Percentiles rank a stretch among this genome's conserved stretches.
Evolutionary conservation across 2,113 vertebrate species (phyloP).

Genomic region (Ictidomys tridecemlineatus): DNA sequence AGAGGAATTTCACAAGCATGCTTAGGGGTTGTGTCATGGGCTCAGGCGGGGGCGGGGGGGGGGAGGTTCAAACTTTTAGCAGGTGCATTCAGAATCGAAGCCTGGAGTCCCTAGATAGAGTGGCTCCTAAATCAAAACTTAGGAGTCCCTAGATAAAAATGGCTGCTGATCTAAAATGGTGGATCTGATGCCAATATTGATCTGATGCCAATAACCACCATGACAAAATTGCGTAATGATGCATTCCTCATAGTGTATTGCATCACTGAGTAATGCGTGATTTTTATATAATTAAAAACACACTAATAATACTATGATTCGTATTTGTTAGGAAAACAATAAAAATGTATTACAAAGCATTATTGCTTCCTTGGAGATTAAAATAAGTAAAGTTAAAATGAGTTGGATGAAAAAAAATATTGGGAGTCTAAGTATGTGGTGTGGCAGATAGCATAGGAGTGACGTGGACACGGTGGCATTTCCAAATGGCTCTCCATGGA

Average conservation of each 20-base stretch:
- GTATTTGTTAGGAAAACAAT: neutral
- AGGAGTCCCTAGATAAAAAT: too few species aligned
- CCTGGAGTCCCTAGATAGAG: too few species aligned
- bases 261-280: neutral
- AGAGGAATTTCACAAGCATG: too few species aligned
- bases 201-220: too few species aligned
- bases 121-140: too few species aligned
- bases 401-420: neutral
- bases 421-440: accelerated
- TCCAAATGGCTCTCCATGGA: neutral
- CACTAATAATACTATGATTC: neutral
- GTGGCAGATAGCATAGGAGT: accelerated
- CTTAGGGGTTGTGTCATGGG: too few species aligned
- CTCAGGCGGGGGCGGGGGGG: too few species aligned
- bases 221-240: neutral
- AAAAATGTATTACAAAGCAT: conserved; percentile 4
- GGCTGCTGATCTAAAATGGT: too few species aligned
- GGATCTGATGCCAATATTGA: too few species aligned
- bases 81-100: too few species aligned
- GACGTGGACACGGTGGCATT: neutral
- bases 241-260: neutral
- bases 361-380: neutral
- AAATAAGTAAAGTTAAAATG: neutral
- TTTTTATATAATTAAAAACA: neutral
- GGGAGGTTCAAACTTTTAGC: too few species aligned